A percentile compares a stretch with the other conserved stretches of the same genome.
Evolutionary conservation across 2,113 vertebrate species (phyloP).

Genomic region (Gavia stellata): DNA sequence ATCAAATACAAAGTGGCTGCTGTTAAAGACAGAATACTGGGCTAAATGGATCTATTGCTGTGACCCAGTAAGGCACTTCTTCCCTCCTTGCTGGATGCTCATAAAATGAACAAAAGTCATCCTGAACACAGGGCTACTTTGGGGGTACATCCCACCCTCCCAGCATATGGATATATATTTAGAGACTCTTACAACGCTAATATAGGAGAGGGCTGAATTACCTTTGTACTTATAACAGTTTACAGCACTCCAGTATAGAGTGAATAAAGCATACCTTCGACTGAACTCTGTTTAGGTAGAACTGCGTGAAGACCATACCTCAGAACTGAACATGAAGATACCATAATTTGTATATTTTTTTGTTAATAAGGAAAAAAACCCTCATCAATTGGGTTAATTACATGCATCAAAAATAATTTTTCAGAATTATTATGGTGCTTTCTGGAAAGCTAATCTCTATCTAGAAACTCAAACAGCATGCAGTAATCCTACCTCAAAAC

Average conservation of each 20-base stretch:
- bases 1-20: not conserved
- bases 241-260: not conserved
- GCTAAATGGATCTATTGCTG: not conserved
- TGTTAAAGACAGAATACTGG: not conserved
- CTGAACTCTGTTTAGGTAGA: not conserved
- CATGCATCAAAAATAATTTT: not conserved
- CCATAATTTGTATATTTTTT: not conserved
- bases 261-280: not conserved
- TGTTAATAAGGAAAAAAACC: not conserved
- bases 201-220: not conserved
- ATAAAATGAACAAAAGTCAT: not conserved
- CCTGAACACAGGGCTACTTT: not conserved
- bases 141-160: not conserved
- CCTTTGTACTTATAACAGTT: not conserved
- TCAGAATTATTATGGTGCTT: not conserved
- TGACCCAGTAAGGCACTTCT: not conserved
- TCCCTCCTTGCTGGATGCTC: not conserved
- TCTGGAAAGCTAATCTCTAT: not conserved
- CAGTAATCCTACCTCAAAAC: not conserved
- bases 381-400: not conserved
- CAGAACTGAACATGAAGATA: not conserved
- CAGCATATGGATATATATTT: not conserved
- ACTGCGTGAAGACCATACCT: not conserved
- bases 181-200: not conserved
- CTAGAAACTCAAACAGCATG: not conserved